Percentiles rank a stretch among this genome's conserved stretches.
These are phyloP conservation scores for Drosophila lowei DNA, from an alignment of 1,140 invertebrate genomes.

Conservation along the genomic window DNA sequence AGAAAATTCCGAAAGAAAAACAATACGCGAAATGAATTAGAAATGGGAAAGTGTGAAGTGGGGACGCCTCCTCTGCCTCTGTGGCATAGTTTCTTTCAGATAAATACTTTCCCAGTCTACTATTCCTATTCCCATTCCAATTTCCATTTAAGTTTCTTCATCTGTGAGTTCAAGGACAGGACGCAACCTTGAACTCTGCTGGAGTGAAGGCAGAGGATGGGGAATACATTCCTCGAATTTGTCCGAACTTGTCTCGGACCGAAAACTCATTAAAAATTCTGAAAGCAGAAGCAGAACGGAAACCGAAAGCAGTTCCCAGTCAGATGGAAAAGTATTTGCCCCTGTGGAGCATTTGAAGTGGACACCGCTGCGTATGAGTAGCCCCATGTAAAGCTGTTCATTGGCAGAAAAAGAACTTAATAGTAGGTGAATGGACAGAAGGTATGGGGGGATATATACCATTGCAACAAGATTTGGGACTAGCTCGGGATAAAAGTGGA, in stretches of 20 bases:
- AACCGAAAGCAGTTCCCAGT: constrained; percentile 31
- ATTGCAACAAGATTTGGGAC: too few species aligned
- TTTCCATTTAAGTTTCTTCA: constrained; percentile 14
- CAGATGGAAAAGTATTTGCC: constrained; percentile 7
- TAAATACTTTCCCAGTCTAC: neutral
- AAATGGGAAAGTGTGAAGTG: constrained; percentile 7
- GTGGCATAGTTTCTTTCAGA: neutral
- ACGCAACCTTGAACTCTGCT: constrained; percentile 33
- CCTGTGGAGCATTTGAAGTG: neutral
- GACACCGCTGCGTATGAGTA: constrained; percentile 34
- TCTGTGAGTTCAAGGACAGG: constrained; percentile 42
- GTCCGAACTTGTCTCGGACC: constrained; percentile 17
- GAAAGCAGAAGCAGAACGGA: constrained; percentile 2
- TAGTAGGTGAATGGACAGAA: too few species aligned
- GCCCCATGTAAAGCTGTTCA: neutral
- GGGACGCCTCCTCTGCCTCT: neutral
- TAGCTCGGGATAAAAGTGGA: too few species aligned
- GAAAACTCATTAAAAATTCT: constrained; percentile 43
- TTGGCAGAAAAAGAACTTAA: neutral
- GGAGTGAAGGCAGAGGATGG: neutral
- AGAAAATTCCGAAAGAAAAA: constrained; percentile 14
- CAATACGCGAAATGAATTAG: constrained; percentile 18
- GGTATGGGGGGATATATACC: too few species aligned
- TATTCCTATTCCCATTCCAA: neutral
- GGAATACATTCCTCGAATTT: constrained; percentile 24